phyloP scores from a whole-genome alignment of 2,113 vertebrate genomes.

The western clawed frog (Xenopus tropicalis) region UCB_Xtro_10.0 CM004450.2:11894501-11895000 shows the following conservation, averaged over 20 bases:
- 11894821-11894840: background rate
- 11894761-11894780: background rate
- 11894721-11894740: background rate
- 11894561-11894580: slow-evolving; percentile 53
- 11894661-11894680: slow-evolving; percentile 84
- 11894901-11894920: no score
- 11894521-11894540: slow-evolving; percentile 73
- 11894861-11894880: background rate
- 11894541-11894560: slow-evolving; percentile 70
- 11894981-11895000: no score
- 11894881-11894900: background rate
- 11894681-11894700: slow-evolving; percentile 64
- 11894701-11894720: slow-evolving; percentile 49
- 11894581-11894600: slow-evolving; percentile 75
- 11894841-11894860: background rate
- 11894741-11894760: background rate
- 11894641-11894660: slow-evolving; percentile 79
- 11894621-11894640: slow-evolving; percentile 87
- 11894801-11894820: background rate
- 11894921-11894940: background rate
- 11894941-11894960: slow-evolving; percentile 8
- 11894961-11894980: background rate
- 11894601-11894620: slow-evolving; percentile 87
- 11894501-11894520: slow-evolving; percentile 66
- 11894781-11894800: background rate